Conservation (phyloP, 2,888 invertebrate genomes). For the Drosophila flavopinicola region DNA sequence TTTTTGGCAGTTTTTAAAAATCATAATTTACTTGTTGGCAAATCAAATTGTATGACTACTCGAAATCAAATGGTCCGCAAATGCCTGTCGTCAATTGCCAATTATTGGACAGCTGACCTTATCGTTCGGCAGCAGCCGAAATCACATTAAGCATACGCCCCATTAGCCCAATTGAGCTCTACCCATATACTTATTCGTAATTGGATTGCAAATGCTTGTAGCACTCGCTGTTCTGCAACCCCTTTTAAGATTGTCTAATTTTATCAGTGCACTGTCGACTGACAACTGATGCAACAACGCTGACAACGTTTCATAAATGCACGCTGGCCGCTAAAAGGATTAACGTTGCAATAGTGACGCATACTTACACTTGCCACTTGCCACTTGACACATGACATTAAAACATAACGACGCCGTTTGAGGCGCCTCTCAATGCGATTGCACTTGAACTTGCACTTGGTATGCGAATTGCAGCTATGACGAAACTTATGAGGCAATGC, state of each 20-base stretch:
- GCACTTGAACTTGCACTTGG: conserved; percentile 74
- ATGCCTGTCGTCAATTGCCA: conserved; percentile 77
- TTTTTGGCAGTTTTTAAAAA: conserved; percentile 34
- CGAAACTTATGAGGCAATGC: conserved; percentile 9
- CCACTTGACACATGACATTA: conserved; percentile 1
- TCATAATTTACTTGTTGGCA: conserved; percentile 79
- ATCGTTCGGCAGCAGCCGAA: conserved; percentile 36
- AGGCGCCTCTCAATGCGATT: conserved; percentile 30
- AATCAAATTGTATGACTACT: conserved; percentile 67
- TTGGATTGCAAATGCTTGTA: conserved; percentile 67
- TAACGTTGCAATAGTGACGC: conserved; percentile 33
- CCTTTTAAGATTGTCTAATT: conserved; percentile 39
- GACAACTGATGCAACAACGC: conserved; percentile 53
- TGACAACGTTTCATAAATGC: conserved; percentile 24
- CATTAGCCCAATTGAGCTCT: conserved; percentile 14
- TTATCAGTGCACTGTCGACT: conserved; percentile 37
- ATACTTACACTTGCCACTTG: conserved; percentile 21
- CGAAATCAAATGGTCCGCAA: conserved; percentile 63
- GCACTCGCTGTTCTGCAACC: neutral
- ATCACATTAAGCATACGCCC: conserved; percentile 60
- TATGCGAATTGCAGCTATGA: conserved; percentile 25
- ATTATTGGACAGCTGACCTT: conserved; percentile 76
- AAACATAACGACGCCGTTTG: conserved; percentile 16
- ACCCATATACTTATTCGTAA: conserved; percentile 39
- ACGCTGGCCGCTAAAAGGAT: conserved; percentile 52